Evolutionary conservation across 2,113 vertebrate species (phyloP).

Genomic region (Budorcas taxicolor): DNA sequence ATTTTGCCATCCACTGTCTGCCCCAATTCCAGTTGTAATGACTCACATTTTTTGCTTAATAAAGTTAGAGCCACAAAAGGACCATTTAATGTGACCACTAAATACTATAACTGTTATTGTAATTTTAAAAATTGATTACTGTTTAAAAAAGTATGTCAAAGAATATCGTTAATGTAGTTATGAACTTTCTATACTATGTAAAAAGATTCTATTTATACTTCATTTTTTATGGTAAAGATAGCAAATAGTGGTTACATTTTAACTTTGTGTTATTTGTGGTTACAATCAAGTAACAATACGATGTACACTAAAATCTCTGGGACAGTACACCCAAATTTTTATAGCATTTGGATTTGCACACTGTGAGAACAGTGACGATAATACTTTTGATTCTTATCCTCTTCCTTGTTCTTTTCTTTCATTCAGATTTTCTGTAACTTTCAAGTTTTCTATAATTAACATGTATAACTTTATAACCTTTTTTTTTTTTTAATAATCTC

Average conservation of each 20-base stretch:
- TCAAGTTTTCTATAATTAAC: background rate
- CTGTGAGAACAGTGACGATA: background rate
- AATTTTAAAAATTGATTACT: background rate
- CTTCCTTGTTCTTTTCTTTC: background rate
- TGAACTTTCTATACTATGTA: background rate
- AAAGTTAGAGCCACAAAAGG: background rate
- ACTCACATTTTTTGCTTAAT: background rate
- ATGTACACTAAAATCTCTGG: background rate
- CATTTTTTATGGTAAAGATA: background rate
- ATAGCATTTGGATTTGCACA: background rate
- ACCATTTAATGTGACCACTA: background rate
- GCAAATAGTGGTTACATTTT: background rate
- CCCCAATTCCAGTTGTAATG: background rate
- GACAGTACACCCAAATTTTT: background rate
- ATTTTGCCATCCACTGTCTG: background rate
- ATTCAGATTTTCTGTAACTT: background rate
- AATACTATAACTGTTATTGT: background rate
- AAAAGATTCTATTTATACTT: background rate
- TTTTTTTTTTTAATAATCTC: background rate
- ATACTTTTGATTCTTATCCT: background rate
- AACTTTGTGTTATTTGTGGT: background rate
- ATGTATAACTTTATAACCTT: background rate
- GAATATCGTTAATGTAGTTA: background rate
- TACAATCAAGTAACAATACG: background rate
- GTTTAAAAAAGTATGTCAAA: background rate